phyloP scores from a whole-genome alignment of 1,140 invertebrate genomes.

The Hyles euphorbiae region DNA sequence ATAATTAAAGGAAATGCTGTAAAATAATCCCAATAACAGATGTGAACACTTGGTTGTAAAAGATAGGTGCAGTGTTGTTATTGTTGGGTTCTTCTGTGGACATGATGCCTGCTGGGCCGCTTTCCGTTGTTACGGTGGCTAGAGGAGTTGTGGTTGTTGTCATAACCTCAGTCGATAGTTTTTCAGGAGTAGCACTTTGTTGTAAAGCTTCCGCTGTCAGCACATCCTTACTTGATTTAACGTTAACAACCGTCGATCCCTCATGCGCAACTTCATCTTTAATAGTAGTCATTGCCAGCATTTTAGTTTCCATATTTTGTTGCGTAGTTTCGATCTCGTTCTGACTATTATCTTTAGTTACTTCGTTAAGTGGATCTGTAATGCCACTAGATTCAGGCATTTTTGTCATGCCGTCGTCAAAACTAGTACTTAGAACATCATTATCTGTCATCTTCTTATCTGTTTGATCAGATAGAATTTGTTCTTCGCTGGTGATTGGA shows the following conservation, averaged over 20 bases:
- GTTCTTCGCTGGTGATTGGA: neutral
- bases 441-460: neutral
- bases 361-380: neutral
- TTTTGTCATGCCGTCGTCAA: neutral
- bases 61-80: slow-evolving; percentile 8
- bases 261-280: slow-evolving; percentile 13
- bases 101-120: too few species aligned
- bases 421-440: neutral
- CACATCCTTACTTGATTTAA: slow-evolving; percentile 40
- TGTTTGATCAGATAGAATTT: neutral
- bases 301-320: slow-evolving; percentile 9
- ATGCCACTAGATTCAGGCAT: slow-evolving; percentile 5
- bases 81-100: slow-evolving; percentile 1
- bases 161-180: slow-evolving; percentile 14
- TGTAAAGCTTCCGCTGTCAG: slow-evolving; percentile 57
- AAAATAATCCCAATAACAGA: slow-evolving; percentile 1
- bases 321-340: slow-evolving; percentile 8
- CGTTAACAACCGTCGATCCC: neutral
- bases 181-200: slow-evolving; percentile 36
- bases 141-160: slow-evolving; percentile 6
- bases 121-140: neutral
- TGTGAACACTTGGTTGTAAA: neutral
- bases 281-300: slow-evolving; percentile 21
- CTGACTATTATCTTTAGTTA: slow-evolving; percentile 10
- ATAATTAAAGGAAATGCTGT: slow-evolving; percentile 14